Conservation (phyloP, 2,113 vertebrate species). For the Psephotus haematonotus region DNA sequence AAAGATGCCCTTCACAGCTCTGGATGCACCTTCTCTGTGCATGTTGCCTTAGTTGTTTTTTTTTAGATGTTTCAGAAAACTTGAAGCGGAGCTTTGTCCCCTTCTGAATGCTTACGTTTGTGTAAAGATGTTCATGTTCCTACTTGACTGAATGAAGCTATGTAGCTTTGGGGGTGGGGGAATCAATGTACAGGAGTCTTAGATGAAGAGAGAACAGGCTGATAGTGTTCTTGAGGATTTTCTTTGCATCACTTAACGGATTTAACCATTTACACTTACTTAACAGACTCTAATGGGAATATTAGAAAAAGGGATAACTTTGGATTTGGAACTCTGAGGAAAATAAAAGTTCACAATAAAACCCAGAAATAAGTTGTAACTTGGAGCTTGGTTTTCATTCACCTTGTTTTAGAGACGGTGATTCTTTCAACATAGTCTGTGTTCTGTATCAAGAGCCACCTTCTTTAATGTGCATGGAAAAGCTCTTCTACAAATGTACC, state of each 20-base stretch:
- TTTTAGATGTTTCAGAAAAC: background rate
- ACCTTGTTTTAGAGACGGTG: background rate
- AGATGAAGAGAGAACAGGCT: background rate
- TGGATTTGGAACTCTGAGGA: background rate
- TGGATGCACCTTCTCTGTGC: background rate
- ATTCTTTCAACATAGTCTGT: background rate
- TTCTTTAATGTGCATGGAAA: background rate
- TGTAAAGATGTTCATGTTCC: background rate
- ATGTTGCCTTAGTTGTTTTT: rapidly evolving
- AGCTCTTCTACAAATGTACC: background rate
- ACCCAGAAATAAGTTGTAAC: background rate
- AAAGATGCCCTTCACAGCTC: background rate
- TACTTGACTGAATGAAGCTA: background rate
- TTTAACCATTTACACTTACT: background rate
- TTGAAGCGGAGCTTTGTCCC: background rate
- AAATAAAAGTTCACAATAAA: background rate
- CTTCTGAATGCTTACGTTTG: background rate
- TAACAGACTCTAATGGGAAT: too few relatives aligned
- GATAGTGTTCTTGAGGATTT: background rate
- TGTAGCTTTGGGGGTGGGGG: background rate
- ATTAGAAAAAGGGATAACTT: background rate
- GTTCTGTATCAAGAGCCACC: background rate
- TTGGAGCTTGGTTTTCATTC: background rate
- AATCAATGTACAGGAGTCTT: background rate
- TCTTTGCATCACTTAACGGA: background rate